These are phyloP conservation scores for rabbit (Oryctolagus cuniculus) DNA, from an alignment of 2,113 vertebrate species.

Conservation along the genomic window DNA sequence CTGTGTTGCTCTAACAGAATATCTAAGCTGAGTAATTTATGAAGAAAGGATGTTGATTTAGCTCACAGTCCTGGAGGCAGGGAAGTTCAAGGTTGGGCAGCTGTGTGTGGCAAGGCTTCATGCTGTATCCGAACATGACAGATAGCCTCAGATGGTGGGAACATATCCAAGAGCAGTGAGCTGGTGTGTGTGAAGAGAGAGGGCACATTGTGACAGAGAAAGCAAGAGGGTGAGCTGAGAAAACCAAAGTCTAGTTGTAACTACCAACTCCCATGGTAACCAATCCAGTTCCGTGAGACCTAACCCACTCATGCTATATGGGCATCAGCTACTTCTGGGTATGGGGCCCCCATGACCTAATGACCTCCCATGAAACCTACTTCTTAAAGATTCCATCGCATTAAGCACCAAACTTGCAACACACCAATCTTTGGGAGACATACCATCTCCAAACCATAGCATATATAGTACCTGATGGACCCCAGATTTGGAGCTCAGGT, in stretches of 20 bases:
- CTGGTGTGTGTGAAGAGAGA: too few relatives aligned
- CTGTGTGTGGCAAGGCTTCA: background rate
- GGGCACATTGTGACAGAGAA: background rate
- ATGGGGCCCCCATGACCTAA: background rate
- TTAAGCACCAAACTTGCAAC: background rate
- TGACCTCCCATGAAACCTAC: background rate
- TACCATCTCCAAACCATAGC: background rate
- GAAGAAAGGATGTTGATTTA: background rate
- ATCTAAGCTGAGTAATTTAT: background rate
- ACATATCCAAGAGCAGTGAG: background rate
- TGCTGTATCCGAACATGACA: accelerated
- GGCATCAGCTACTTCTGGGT: background rate
- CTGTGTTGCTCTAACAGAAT: background rate
- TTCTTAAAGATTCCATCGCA: background rate
- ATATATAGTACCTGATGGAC: background rate
- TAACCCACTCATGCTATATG: background rate
- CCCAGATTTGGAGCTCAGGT: background rate
- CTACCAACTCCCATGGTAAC: background rate
- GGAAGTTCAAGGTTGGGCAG: background rate
- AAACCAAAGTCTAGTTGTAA: background rate
- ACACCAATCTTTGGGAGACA: background rate
- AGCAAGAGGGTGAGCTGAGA: background rate
- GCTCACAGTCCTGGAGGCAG: too few relatives aligned
- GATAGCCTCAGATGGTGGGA: background rate
- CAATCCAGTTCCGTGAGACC: background rate